These are phyloP conservation scores for Argya squamiceps DNA, from an alignment of 2,797 vertebrate species.

Conservation along the genomic window DNA sequence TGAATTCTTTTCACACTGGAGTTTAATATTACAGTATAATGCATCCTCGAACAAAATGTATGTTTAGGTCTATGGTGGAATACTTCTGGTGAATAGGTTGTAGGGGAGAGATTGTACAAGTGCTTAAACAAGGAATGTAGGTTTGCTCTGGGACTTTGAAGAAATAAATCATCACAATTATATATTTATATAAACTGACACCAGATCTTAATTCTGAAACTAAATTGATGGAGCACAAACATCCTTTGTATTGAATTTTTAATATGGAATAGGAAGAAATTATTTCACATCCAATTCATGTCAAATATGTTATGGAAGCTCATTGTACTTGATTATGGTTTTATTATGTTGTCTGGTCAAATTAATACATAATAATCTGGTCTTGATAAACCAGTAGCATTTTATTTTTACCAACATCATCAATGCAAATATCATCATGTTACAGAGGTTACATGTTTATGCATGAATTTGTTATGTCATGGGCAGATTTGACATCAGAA, in stretches of 20 bases:
- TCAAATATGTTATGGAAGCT: background rate
- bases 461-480: background rate
- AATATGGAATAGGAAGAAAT: background rate
- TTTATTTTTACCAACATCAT: background rate
- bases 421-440: background rate
- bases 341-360: background rate
- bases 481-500: background rate
- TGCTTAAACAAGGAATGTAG: background rate
- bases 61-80: background rate
- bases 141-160: background rate
- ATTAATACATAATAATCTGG: background rate
- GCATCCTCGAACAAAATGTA: background rate
- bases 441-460: background rate
- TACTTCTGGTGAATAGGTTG: background rate
- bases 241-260: background rate
- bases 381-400: background rate
- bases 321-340: background rate
- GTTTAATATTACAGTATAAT: background rate
- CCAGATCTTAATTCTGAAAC: background rate
- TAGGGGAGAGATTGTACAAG: background rate
- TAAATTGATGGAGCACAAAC: background rate
- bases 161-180: background rate
- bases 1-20: background rate
- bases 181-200: background rate
- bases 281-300: background rate